Evolutionary conservation across 2,113 vertebrate species (phyloP), one percentile per base, ranked within the genome.

Genomic region (Crypturellus undulatus): DNA sequence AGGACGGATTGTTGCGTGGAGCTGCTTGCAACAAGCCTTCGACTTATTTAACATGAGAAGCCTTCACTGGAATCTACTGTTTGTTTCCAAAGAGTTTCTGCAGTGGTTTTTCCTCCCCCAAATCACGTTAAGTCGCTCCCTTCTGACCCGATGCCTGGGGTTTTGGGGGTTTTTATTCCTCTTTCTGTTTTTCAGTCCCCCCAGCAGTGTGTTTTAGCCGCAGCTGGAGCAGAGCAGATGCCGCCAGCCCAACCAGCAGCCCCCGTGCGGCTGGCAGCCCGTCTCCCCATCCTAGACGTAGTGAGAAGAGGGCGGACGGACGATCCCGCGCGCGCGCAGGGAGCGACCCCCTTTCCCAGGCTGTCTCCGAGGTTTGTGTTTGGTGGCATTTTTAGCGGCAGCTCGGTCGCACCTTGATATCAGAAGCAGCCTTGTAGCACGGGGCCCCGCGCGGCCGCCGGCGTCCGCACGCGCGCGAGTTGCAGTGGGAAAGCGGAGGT

Each of bases 401-500:
- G 70, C 75, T 95, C 67, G 87, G 91, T 96, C 80, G 77, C 59
- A 42, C 79, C 95, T 93, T 97, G 97, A 96, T 98, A 97, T 97
- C 97, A 97, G 97, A 97, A 97, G 92, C 96, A 97, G 97, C 97
- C 98, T 98, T 97, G 77, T 97, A 97, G 97, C 96, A 93, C 76
- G 93, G 96, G 94, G 82, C 96, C 94, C 96, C 58, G 8, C 93
- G 73, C 25, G 88, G 94, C 93, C 96, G 94, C 94, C 91, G 63
- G 83, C 94, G 92, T 91, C 88, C 92, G 96, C 94, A 76, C 73
- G 40, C 80, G 91, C 96, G 93, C 94, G 96, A 97, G 96, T 97
- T 98, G 95, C 98, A 97, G 97, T 98, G 98, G 97, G 97, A 98
- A 98, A 94, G 94, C 96, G 95, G 92, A 97, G 94, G 97, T 96